phyloP scores from a whole-genome alignment of 1,140 invertebrate genomes.

The Venustaconcha ellipsiformis region DNA sequence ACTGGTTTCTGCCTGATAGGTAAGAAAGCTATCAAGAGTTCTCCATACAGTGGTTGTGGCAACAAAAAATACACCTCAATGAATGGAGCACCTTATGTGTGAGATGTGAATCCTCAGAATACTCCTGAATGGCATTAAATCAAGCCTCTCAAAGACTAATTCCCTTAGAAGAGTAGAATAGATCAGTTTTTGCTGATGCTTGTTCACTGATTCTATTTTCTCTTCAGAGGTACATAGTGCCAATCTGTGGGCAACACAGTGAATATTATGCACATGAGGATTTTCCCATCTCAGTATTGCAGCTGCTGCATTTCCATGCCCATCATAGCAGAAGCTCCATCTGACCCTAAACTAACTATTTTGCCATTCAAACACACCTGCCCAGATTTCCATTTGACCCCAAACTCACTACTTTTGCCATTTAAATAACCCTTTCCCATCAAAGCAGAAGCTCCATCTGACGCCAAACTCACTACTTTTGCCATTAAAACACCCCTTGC shows the following conservation, averaged over 20 bases:
- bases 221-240: slow-evolving; percentile 27
- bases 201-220: slow-evolving; percentile 2
- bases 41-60: slow-evolving; percentile 11
- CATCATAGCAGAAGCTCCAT: too few relatives aligned
- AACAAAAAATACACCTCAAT: slow-evolving; percentile 23
- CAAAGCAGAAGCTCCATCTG: too few relatives aligned
- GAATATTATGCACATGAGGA: slow-evolving; percentile 25
- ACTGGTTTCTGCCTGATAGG: slow-evolving; percentile 3
- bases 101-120: slow-evolving; percentile 18
- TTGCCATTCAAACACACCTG: too few relatives aligned
- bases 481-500: too few relatives aligned
- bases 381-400: too few relatives aligned
- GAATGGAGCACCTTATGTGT: slow-evolving; percentile 23
- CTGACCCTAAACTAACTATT: too few relatives aligned
- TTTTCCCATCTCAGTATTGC: not conserved
- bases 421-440: too few relatives aligned
- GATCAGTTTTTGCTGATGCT: slow-evolving; percentile 19
- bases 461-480: too few relatives aligned
- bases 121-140: not conserved
- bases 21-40: not conserved
- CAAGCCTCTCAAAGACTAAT: not conserved
- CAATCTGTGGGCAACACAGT: slow-evolving; percentile 14
- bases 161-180: slow-evolving; percentile 26
- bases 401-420: too few relatives aligned
- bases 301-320: too few relatives aligned